Percentiles rank a stretch among this genome's conserved stretches.
These are phyloP conservation scores for Cirrhinus molitorella DNA, from an alignment of 2,797 vertebrate species.

Conservation along the genomic window DNA sequence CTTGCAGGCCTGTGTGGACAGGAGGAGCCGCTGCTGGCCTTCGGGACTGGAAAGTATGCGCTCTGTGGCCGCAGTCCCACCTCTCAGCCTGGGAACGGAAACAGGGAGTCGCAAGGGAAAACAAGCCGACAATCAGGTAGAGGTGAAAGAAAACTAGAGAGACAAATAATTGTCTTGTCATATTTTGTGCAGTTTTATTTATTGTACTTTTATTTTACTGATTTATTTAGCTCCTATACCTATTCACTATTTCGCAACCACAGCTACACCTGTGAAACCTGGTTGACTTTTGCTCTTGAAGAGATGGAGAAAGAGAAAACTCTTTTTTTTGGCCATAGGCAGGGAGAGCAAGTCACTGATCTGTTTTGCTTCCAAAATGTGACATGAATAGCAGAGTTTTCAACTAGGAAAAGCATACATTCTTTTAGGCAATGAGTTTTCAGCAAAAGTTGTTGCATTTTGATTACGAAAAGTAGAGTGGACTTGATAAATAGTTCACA, in stretches of 20 bases:
- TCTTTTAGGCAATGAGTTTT: background rate
- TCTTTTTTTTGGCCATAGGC: background rate
- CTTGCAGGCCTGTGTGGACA: slow-evolving; percentile 92
- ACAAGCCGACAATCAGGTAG: slow-evolving; percentile 99
- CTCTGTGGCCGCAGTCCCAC: slow-evolving; percentile 93
- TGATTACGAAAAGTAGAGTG: background rate
- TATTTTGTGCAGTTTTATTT: background rate
- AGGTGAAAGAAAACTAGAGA: slow-evolving; percentile 61
- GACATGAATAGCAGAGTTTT: too few relatives aligned
- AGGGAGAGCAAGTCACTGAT: background rate
- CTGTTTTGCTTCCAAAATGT: slow-evolving; percentile 30
- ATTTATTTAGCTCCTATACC: background rate
- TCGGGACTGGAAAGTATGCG: slow-evolving; percentile 99
- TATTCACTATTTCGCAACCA: background rate
- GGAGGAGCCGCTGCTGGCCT: slow-evolving; percentile 94
- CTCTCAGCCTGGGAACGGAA: slow-evolving; percentile 99
- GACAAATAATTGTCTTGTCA: slow-evolving; percentile 19
- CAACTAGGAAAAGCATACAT: background rate
- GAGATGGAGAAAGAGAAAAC: background rate
- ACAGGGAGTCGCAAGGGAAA: slow-evolving; percentile 95
- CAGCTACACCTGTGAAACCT: background rate
- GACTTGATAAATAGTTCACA: background rate
- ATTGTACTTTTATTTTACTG: background rate
- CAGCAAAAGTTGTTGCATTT: background rate
- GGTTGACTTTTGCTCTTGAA: background rate